These are phyloP conservation scores for Torymus aiolomorphi DNA, from an alignment of 2,888 invertebrate species.

Conservation along the genomic window DNA sequence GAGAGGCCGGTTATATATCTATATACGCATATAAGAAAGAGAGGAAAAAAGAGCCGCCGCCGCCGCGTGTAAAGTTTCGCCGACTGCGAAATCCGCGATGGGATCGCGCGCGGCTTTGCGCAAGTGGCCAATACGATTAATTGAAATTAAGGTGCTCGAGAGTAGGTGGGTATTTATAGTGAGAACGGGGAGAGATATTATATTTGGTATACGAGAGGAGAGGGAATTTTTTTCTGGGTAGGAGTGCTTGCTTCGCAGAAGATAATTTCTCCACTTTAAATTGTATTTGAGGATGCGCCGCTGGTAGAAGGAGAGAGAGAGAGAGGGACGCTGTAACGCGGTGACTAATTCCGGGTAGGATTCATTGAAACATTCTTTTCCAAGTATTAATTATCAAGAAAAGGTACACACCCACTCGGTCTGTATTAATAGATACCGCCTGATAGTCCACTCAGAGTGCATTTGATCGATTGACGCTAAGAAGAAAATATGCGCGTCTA, in stretches of 20 bases:
- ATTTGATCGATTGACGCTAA: too few relatives aligned
- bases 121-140: too few relatives aligned
- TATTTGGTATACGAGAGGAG: too few relatives aligned
- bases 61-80: background rate
- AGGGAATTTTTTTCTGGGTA: background rate
- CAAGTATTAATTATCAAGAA: conserved; percentile 38
- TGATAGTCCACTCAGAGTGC: too few relatives aligned
- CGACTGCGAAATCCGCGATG: conserved; percentile 15
- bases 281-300: conserved; percentile 25
- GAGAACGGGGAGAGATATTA: too few relatives aligned
- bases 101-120: too few relatives aligned
- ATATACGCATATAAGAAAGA: background rate
- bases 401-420: conserved; percentile 1
- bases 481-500: too few relatives aligned
- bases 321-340: too few relatives aligned
- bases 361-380: conserved; percentile 47
- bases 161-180: too few relatives aligned
- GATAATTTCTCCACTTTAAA: conserved; percentile 43
- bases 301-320: background rate
- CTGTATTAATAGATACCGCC: too few relatives aligned
- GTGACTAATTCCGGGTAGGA: conserved; percentile 39
- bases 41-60: background rate
- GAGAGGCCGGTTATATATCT: background rate
- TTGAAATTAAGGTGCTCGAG: too few relatives aligned
- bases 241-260: conserved; percentile 8